These are phyloP conservation scores for Betta splendens DNA, from an alignment of 2,797 vertebrate species.

Conservation along the genomic window DNA sequence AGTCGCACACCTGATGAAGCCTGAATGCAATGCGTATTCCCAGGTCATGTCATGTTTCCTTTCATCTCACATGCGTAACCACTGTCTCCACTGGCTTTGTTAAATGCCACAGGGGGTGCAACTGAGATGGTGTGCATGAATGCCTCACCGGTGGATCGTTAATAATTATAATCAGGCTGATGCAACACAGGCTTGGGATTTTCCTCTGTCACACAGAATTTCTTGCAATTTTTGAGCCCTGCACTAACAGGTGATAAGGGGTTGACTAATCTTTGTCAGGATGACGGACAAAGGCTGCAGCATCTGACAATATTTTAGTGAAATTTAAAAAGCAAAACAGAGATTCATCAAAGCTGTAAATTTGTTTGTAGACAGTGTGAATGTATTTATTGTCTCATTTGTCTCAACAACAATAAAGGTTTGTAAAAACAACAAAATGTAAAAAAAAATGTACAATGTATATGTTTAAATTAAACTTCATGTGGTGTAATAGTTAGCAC, in stretches of 20 bases:
- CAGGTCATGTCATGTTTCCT: conserved; percentile 63
- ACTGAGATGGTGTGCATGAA: conserved; percentile 60
- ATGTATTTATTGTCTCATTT: no score
- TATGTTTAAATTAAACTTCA: no score
- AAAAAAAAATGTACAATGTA: no score
- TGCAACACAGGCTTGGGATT: conserved; percentile 62
- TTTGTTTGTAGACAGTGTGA: no score
- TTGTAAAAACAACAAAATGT: no score
- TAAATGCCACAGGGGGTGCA: conserved; percentile 56
- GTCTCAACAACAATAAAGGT: no score
- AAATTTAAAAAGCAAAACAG: no score
- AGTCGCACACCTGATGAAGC: conserved; percentile 82
- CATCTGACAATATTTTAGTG: conserved; percentile 18
- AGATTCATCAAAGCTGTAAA: no score
- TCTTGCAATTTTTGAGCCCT: conserved; percentile 25
- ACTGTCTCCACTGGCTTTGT: conserved; percentile 51
- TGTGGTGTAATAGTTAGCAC: no score
- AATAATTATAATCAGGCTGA: conserved; percentile 78
- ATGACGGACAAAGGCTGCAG: not conserved
- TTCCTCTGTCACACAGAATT: conserved; percentile 42
- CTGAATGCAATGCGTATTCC: conserved; percentile 76
- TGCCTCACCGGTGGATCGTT: conserved; percentile 69
- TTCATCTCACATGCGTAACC: conserved; percentile 70
- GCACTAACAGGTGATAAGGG: conserved; percentile 34
- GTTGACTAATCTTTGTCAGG: conserved; percentile 23